These are phyloP conservation scores for Drosophila watanabei DNA, from an alignment of 1,140 invertebrate species.

Conservation along the genomic window DNA sequence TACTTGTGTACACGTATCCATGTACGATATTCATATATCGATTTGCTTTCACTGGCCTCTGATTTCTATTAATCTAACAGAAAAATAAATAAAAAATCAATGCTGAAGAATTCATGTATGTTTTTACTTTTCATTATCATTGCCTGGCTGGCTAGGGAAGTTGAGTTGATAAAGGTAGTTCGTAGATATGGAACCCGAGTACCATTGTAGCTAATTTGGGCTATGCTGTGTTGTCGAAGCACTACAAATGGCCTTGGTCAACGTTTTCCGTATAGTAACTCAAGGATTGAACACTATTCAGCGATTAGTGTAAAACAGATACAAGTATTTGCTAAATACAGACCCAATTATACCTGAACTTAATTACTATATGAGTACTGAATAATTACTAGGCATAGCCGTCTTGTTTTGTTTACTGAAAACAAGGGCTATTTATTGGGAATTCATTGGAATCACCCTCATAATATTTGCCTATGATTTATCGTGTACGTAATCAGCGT, in stretches of 20 bases:
- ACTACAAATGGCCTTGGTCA: conserved; percentile 1
- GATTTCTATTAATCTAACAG: conserved; percentile 15
- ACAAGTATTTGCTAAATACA: neutral
- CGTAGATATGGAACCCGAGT: conserved; percentile 33
- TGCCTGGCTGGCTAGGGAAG: neutral
- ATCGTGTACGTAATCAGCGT: conserved; percentile 23
- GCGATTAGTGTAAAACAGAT: neutral
- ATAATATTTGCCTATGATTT: conserved; percentile 14
- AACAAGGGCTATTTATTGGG: neutral
- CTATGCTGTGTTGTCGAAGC: conserved; percentile 18
- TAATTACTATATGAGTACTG: neutral
- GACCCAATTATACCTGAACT: neutral
- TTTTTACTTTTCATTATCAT: conserved; percentile 30
- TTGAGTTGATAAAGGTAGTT: conserved; percentile 18
- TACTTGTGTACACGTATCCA: neutral
- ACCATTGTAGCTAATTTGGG: conserved; percentile 6
- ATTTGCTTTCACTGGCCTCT: conserved; percentile 10
- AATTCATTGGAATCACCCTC: conserved; percentile 1
- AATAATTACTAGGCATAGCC: neutral
- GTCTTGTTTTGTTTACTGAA: neutral
- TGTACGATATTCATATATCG: conserved; percentile 7
- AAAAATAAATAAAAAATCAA: neutral
- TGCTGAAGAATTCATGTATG: conserved; percentile 7
- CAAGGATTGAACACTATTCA: neutral
- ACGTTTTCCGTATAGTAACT: neutral